These are phyloP conservation scores for Chunga burmeisteri DNA, from an alignment of 2,113 vertebrate species.

Conservation along the genomic window DNA sequence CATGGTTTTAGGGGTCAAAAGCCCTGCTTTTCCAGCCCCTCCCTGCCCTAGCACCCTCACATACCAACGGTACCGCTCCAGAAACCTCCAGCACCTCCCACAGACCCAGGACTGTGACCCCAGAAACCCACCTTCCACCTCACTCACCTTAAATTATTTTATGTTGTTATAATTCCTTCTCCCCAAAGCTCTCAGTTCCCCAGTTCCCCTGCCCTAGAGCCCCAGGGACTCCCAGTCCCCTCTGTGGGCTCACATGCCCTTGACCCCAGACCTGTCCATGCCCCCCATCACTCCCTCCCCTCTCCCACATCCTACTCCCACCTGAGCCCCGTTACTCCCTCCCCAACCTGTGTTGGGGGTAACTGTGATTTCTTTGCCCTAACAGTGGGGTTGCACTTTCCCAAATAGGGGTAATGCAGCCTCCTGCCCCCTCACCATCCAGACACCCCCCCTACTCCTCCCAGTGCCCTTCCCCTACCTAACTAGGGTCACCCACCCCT, in stretches of 20 bases:
- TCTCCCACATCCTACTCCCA: not conserved
- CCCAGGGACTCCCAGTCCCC: not conserved
- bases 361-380: not conserved
- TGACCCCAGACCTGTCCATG: fast-evolving
- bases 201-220: not conserved
- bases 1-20: not conserved
- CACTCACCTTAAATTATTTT: not conserved
- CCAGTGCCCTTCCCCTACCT: not conserved
- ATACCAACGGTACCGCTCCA: not conserved
- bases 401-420: not conserved
- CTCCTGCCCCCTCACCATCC: not conserved
- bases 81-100: not conserved
- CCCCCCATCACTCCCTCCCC: not conserved
- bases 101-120: not conserved
- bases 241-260: not conserved
- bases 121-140: not conserved
- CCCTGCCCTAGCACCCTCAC: not conserved
- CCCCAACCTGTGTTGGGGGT: not conserved
- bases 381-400: not conserved
- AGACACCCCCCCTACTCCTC: not conserved
- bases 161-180: not conserved
- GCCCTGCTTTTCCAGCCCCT: not conserved
- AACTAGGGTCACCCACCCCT: not conserved
- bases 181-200: not conserved
- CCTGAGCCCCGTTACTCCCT: not conserved